Conservation (phyloP, 2,113 vertebrate genomes). For the Chloebia gouldiae region DNA sequence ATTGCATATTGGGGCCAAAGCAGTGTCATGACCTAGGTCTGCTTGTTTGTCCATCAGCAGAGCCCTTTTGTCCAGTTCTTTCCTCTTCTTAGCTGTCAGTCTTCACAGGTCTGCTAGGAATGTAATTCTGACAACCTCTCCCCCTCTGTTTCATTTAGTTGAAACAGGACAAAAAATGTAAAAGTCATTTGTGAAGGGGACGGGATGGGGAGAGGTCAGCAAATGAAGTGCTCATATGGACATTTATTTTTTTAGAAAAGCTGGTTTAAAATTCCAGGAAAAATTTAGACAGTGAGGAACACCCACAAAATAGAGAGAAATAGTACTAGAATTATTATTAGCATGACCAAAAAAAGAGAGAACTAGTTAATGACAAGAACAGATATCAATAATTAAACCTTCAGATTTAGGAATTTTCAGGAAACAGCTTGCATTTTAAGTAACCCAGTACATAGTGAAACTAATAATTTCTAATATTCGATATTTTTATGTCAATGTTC, state of each 20-base stretch:
- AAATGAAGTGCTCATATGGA: background rate
- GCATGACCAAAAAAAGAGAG: background rate
- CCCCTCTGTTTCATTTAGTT: background rate
- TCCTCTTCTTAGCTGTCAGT: background rate
- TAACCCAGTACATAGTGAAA: background rate
- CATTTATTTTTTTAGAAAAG: background rate
- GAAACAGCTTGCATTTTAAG: constrained; percentile 1
- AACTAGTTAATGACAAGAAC: background rate
- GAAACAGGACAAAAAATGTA: background rate
- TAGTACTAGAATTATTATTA: background rate
- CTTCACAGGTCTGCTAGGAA: background rate
- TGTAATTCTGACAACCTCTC: background rate
- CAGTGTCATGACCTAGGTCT: too few relatives aligned
- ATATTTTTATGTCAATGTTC: background rate
- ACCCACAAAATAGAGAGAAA: background rate
- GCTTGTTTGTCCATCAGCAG: background rate
- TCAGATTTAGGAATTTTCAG: background rate
- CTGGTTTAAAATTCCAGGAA: background rate
- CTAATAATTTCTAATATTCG: background rate
- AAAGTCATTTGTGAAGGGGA: background rate
- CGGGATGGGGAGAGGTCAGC: background rate
- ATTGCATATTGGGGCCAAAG: background rate
- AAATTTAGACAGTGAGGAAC: background rate
- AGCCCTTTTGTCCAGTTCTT: background rate
- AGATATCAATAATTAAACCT: background rate